Conservation (phyloP, 2,113 vertebrate species). For the Onychorhynchus coronatus region DNA sequence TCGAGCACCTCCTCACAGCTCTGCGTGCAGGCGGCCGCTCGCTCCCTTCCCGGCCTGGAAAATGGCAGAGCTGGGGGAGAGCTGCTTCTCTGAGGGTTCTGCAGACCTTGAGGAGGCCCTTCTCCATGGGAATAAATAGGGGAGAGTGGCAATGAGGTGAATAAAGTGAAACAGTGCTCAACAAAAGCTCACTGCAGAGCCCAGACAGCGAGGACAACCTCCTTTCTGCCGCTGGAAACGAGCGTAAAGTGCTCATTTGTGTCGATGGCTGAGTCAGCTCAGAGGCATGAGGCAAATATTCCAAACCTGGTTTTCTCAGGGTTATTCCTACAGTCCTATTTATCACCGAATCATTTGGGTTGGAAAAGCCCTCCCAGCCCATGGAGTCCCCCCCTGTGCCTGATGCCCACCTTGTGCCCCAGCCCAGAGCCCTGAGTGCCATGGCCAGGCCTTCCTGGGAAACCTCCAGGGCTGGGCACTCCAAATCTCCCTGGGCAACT, state of each 20-base stretch:
- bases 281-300: accelerated
- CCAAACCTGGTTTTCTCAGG: neutral
- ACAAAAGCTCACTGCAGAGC: neutral
- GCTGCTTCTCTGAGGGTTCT: neutral
- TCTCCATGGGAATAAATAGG: neutral
- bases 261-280: neutral
- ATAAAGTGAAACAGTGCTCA: neutral
- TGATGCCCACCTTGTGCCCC: neutral
- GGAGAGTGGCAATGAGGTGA: neutral
- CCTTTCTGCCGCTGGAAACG: neutral
- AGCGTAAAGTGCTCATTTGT: neutral
- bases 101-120: neutral
- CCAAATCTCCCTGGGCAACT: neutral
- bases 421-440: neutral
- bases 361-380: neutral
- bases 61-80: neutral
- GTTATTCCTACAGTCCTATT: neutral
- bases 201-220: neutral
- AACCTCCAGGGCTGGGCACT: neutral
- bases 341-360: neutral
- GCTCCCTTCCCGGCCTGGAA: neutral
- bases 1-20: neutral
- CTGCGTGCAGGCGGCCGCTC: neutral
- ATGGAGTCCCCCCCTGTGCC: accelerated
- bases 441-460: neutral